phyloP scores from a whole-genome alignment of 2,797 vertebrate genomes.

The Neosilurus hyrtlii region DNA sequence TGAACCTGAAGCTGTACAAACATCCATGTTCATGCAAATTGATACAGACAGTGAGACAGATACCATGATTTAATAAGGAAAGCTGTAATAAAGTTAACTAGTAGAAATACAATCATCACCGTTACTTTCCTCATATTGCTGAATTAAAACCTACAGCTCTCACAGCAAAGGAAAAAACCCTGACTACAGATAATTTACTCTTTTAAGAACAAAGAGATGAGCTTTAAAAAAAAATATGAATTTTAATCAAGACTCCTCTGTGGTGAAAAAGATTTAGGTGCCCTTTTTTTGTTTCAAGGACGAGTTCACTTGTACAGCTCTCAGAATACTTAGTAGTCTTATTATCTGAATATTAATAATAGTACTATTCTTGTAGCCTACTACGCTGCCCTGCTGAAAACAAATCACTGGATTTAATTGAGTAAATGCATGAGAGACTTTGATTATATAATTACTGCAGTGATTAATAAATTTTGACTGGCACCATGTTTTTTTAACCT shows the following conservation, averaged over 20 bases:
- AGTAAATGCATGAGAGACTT: too few relatives aligned
- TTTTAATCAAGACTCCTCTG: background rate
- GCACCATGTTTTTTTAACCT: too few relatives aligned
- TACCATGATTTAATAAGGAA: background rate
- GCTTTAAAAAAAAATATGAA: background rate
- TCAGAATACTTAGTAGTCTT: too few relatives aligned
- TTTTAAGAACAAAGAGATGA: background rate
- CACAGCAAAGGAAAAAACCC: background rate
- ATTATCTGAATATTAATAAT: too few relatives aligned
- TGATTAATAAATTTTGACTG: too few relatives aligned
- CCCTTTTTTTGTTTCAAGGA: background rate
- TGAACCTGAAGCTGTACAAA: background rate
- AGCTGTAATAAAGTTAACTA: background rate
- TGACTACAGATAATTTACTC: background rate
- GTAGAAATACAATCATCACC: background rate
- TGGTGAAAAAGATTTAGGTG: background rate
- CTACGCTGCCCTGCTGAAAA: too few relatives aligned
- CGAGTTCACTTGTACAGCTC: background rate
- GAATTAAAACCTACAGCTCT: background rate
- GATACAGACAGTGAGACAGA: background rate
- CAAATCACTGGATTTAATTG: too few relatives aligned
- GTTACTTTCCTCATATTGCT: background rate
- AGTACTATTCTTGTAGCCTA: too few relatives aligned
- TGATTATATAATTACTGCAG: too few relatives aligned
- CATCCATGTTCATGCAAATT: background rate